These are phyloP conservation scores for Drosophila lutescens DNA, from an alignment of 2,888 invertebrate genomes.

Conservation along the genomic window DNA sequence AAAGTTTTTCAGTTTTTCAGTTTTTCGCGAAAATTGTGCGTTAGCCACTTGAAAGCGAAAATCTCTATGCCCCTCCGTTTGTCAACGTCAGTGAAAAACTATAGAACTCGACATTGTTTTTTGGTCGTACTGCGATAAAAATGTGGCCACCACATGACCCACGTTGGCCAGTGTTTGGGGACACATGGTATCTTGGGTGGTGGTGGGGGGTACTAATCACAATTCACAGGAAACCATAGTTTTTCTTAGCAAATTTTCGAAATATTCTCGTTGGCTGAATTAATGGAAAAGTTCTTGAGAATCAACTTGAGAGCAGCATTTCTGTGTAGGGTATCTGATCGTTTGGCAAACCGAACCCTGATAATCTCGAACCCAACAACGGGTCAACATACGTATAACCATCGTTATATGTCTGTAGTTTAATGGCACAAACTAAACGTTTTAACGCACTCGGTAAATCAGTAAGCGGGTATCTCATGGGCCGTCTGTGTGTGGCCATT, in stretches of 20 bases:
- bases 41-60: conserved; percentile 69
- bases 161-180: conserved; percentile 37
- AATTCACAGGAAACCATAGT: conserved; percentile 46
- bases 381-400: conserved; percentile 56
- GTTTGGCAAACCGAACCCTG: not conserved
- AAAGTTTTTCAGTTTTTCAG: conserved; percentile 61
- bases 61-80: conserved; percentile 28
- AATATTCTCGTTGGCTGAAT: not conserved
- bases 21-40: conserved; percentile 72
- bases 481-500: conserved; percentile 51
- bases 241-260: conserved; percentile 1
- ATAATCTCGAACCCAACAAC: conserved; percentile 12
- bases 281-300: conserved; percentile 43
- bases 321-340: conserved; percentile 5
- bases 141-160: conserved; percentile 74
- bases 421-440: conserved; percentile 70
- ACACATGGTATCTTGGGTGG: conserved; percentile 22
- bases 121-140: conserved; percentile 48
- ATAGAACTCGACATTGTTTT: conserved; percentile 31
- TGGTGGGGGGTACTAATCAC: conserved; percentile 27
- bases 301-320: not conserved
- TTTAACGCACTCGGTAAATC: conserved; percentile 52
- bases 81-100: conserved; percentile 50
- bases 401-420: conserved; percentile 51
- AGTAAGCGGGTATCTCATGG: conserved; percentile 32